Base-by-base conservation (phyloP, 2,113 vertebrate genomes). In the Atherinomorus stipes region DNA sequence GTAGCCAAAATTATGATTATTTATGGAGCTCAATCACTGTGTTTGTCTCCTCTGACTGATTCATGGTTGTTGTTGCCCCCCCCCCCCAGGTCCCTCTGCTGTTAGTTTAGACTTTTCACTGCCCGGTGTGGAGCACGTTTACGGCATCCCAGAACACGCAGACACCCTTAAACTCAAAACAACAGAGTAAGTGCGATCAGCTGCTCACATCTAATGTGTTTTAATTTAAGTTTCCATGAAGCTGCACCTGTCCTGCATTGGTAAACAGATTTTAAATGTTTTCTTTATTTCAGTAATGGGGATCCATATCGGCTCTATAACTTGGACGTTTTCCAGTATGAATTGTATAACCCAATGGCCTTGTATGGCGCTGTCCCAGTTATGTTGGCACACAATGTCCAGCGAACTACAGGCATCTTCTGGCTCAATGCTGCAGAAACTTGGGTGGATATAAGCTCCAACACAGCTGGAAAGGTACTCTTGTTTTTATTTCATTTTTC, bases 371-470 rank as follows among this genome's bases (percentile, higher is more conserved):
- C 96, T 0, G 95, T 98, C 1, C 97, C 97, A 0, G 90, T 97
- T n/a, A 93, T 98, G 47, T 74, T 98, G 47, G 96, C 96, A 0
- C 97, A 97, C 89, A 95, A 84, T 7, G 0, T 90, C 4, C 94
- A 95, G 28, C 92, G 95, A 1, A 95, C 96, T 31, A 92, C 96
- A 37, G 97, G 95, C 18, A 87, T 98, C 74, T 98, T 98, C 86
- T 98, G 97, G 97, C 94, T 97, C 54, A 98, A 98, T n/a, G 95
- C 96, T 0, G 96, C 97, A 0, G 96, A 98, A 90, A 97, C 97
- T 0, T 98, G 97, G 97, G 95, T 98, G 15, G 97, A 98, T 72
- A 95, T 98, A 82, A 95, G 95, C 80, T 97, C 97, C 66, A 97
- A 96, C 64, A 96, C 95, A 0, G 95, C 96, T 0, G 96, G 96